Base-by-base conservation (phyloP, 2,113 vertebrate genomes). In the Myotis lucifugus region DNA sequence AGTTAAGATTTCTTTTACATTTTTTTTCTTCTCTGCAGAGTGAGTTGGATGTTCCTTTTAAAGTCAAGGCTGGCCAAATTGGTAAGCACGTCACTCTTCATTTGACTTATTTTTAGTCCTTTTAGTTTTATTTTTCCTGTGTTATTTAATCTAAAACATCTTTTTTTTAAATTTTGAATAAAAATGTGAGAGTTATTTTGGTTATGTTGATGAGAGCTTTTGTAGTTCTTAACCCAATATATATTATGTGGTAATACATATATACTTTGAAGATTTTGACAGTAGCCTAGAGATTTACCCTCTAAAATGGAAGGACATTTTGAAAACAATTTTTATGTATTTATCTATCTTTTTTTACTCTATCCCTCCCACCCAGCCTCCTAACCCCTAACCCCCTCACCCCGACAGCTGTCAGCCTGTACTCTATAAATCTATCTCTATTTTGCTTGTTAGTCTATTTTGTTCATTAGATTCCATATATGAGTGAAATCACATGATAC, bases 41-140 rank as follows among this genome's bases (percentile, higher is more conserved):
- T 97, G 99, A 99, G 94, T 97, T 99, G 69, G 98, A 99, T 96
- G 98, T 99, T 83, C 99, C 99, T 40, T 99, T 99, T 97, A 99
- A 98, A 98, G 98, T 99, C 87, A 99, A 99, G 96, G 99, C 99
- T 83, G 99, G 99, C 34, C 99, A 99, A 94, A 99, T 99, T 67
- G 99, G 99, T 99, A 97, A 99, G 99, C 98, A 91, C 52, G 82
- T 88, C 5, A 42, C 12, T 86, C 10, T 86, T 93, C 2, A 46
- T 79, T 77, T 82, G 81, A 85, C 3, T 79, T 94, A 61, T 59
- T 83, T 25, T 94, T 88, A 29, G 34, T 85, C 7, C 15, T 90
- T 91, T 89, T 11, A 34, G 19, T 37, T 92, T 78, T 85, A 42
- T 54, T 87, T 84, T 73, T 23, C 19, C 11, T 52, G 2, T 93